Base-by-base conservation (phyloP, 1,140 invertebrate species). In the Andrena cerasifolii region DNA sequence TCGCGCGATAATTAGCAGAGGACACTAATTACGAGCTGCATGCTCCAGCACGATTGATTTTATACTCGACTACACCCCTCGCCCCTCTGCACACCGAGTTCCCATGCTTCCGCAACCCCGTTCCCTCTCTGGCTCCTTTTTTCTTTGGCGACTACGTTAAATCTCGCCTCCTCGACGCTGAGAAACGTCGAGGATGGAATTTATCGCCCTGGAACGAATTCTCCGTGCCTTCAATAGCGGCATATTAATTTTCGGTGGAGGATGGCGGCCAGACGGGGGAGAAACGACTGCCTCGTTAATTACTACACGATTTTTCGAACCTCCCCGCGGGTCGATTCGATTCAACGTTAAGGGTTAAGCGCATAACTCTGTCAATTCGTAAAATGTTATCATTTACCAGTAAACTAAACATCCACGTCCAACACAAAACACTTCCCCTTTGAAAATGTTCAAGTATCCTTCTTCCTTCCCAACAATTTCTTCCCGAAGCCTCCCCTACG, bases 41-140 rank as follows among this genome's bases (percentile, higher is more conserved):
- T 47, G 24, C 61, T n/a, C 59, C 33, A 62, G n/a, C 72, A 56
- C 62, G 51, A 75, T 75, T 58, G 73, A 75, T 75, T 67, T 75
- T 68, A 58, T 58, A 75, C 16, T 14, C 36, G 43, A 67, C 36
- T 26, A 26, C 66, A 67, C 49, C 40, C 53, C 6, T 45, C 21
- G 51, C 6, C 14, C 43, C 14, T 31, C 70, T 61, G 36, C 28
- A n/a, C n/a, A n/a, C n/a, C n/a, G n/a, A n/a, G n/a, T n/a, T n/a
- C 24, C 33, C 4, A 2, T 21, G 26, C n/a, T 33, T n/a, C 47
- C 43, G 21, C 12, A 21, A 65, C 58, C 1, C n/a, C 49, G 0
- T 33, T 16, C 14, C 31, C n/a, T n/a, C n/a, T n/a, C 16, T 4
- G 8, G 24, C 4, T 36, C 4, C 18, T 36, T 51, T 68, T 36